Base-by-base conservation (phyloP, 1,140 invertebrate genomes). In the Lepidurus packardi region DNA sequence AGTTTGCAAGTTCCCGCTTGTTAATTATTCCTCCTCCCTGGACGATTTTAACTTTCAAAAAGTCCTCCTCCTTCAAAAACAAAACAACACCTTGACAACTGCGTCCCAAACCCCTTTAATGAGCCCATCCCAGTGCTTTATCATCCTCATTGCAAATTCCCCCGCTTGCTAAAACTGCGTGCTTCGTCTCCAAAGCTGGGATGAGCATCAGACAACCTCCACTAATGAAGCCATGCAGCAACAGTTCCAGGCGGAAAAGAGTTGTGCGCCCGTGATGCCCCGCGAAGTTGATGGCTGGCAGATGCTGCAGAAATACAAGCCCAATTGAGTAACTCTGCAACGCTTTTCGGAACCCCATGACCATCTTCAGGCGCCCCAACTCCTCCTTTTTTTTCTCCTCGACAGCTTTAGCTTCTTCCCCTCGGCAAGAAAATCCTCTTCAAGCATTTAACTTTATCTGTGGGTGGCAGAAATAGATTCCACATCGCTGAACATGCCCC, bases 261-360 rank as follows among this genome's bases (percentile, higher is more conserved):
- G 53, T 65, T 65, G 53, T 65, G 53, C 53, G 16, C n/a, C 21
- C 13, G 53, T 65, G 16, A 65, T n/a, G 53, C 53, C 16, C 0
- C 21, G 6, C 21, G 53, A 21, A 4, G n/a, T 65, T 65, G 53
- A 65, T 65, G 53, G 53, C 53, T 65, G 53, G 53, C 53, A 65
- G 53, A 65, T 65, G 53, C 53, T 65, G 53, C 53, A 65, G 53
- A 65, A 65, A 65, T 65, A 65, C 53, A 65, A 65, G 53, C 53
- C 53, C 53, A 65, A 65, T 47, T 47, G 21, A 65, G 53, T 65
- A 65, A 65, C 53, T 65, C 53, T n/a, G 53, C 53, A 65, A 65
- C 53, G 53, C 53, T 65, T 21, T 65, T 21, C 16, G 7, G 13
- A 65, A 65, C 53, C 53, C 53, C 53, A 13, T n/a, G 45, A n/a